Conservation (phyloP, 2,888 invertebrate species). For the Chromoteleia sp. region DNA sequence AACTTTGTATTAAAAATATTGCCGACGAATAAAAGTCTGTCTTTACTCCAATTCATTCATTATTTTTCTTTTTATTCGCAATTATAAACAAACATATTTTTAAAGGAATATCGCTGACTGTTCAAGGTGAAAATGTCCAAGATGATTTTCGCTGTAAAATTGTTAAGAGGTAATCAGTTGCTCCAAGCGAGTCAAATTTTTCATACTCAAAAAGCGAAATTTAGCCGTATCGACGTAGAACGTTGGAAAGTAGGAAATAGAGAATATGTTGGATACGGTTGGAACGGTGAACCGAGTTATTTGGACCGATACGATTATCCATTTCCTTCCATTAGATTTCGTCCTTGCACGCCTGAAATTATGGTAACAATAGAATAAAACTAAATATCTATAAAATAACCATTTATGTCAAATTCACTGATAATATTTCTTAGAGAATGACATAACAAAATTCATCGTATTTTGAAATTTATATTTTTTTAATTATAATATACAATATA, state of each 20-base stretch:
- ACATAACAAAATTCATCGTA: too few relatives aligned
- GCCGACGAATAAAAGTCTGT: too few relatives aligned
- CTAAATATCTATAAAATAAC: background rate
- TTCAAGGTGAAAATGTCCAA: slow-evolving; percentile 9
- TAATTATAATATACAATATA: too few relatives aligned
- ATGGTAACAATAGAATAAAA: slow-evolving; percentile 80
- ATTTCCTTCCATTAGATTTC: slow-evolving; percentile 88
- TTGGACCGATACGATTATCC: slow-evolving; percentile 87
- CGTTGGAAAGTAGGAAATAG: slow-evolving; percentile 86
- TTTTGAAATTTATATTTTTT: too few relatives aligned
- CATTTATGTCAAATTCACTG: too few relatives aligned
- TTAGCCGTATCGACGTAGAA: slow-evolving; percentile 15
- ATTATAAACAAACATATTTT: too few relatives aligned
- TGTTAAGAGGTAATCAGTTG: slow-evolving; percentile 7
- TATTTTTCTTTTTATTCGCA: too few relatives aligned
- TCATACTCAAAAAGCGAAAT: slow-evolving; percentile 6
- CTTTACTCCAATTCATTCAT: too few relatives aligned
- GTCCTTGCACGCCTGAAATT: slow-evolving; percentile 87
- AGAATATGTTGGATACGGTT: slow-evolving; percentile 88
- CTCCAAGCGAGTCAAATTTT: background rate
- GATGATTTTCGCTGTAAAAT: background rate
- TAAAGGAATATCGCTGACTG: too few relatives aligned
- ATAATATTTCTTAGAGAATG: too few relatives aligned
- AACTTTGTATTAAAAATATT: too few relatives aligned
- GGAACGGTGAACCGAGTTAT: slow-evolving; percentile 86